phyloP scores from a whole-genome alignment of 2,113 vertebrate species.

The Peucedramus taeniatus region DNA sequence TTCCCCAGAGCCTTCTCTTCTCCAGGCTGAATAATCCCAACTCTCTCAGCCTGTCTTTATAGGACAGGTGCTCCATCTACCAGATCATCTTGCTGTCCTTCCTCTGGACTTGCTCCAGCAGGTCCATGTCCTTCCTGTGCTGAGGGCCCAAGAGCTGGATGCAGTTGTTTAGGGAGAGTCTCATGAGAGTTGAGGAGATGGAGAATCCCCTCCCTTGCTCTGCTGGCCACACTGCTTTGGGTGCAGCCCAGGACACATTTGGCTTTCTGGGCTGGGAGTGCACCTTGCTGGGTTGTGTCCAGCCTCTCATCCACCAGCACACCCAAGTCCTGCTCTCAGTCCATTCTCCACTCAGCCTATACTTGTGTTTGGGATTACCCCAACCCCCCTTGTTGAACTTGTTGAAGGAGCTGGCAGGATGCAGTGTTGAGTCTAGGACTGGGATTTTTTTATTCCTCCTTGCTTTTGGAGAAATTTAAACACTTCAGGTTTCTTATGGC shows the following conservation, averaged over 20 bases:
- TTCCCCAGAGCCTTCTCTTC: not conserved
- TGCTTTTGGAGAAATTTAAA: slow-evolving; percentile 9
- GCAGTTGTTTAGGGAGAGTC: not conserved
- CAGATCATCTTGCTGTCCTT: not conserved
- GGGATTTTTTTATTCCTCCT: not conserved
- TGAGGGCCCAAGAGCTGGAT: not conserved
- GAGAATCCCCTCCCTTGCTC: not conserved
- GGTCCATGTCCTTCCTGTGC: not conserved
- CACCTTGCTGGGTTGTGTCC: not conserved
- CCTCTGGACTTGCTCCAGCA: not conserved
- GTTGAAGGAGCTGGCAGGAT: not conserved
- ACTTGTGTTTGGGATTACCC: not conserved
- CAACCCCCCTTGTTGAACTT: not conserved
- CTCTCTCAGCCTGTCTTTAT: not conserved
- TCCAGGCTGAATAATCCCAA: not conserved
- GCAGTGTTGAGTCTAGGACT: not conserved
- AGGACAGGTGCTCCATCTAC: not conserved
- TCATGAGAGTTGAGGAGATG: not conserved
- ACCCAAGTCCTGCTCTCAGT: not conserved
- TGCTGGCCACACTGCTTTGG: not conserved
- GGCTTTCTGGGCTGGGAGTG: not conserved
- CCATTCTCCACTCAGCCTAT: not conserved
- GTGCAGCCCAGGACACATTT: not conserved
- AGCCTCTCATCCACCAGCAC: not conserved
- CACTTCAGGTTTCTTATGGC: not conserved